Base-by-base conservation (phyloP, 2,113 vertebrate species). In the Tursiops truncatus region DNA sequence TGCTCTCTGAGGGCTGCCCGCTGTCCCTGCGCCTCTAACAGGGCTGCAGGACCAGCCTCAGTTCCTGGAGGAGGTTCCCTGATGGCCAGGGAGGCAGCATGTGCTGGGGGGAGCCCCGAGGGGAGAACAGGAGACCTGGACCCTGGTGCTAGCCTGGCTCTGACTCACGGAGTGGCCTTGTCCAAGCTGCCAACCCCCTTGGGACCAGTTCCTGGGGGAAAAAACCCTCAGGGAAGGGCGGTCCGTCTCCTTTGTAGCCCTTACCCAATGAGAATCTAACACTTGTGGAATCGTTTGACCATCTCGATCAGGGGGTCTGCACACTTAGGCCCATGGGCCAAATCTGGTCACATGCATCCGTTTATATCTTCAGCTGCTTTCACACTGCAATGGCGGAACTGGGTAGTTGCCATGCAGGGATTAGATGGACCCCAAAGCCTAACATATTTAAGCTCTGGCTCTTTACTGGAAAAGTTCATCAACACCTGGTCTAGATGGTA, bases 341-440 rank as follows among this genome's bases (percentile, higher is more conserved):
- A 10, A 60, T 65, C 83, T 80, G 87, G 38, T 18, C 33, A 3
- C 0, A 23, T 4, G 20, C 28, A 20, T 28, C 71, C 36, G 36
- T 36, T 44, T 56, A 4, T 11, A 2, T 62, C 58, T 36, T 1
- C 60, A 60, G 21, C 31, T 62, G 11, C 41, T 74, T 85, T 47
- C 2, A 3, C 26, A 31, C 1, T 38, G 1, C 58, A 15, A 0
- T 73, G 36, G 86, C 12, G 14, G 41, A 77, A 5, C 7, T 60
- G 44, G 86, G 67, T 25, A 15, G 58, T 50, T 60, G 50, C 21
- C 50, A 1, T 3, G 5, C 26, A 63, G 71, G 84, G n/a, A 38
- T 36, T 4, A 7, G 18, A 60, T 50, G 31, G n/a, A 60, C 50
- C 67, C 21, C 85, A 62, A 62, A 77, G 7, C 73, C n/a, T 70